Evolutionary conservation across 2,113 vertebrate genomes (phyloP).

Genomic region (Coracopsis vasa): DNA sequence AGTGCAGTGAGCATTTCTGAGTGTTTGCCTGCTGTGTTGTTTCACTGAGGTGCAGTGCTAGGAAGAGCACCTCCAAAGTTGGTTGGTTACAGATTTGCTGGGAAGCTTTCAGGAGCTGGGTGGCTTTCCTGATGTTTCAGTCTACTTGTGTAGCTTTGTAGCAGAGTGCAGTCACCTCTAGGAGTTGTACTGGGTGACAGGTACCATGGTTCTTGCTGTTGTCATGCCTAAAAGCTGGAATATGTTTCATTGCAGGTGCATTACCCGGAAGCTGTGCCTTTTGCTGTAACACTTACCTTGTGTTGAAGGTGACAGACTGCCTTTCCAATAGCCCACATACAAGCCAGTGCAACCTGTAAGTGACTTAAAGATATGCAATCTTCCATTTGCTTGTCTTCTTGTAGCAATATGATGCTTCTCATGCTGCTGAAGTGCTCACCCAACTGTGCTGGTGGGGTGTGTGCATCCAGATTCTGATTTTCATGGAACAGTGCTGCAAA

Average conservation of each 20-base stretch:
- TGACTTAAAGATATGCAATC: background rate
- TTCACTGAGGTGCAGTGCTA: background rate
- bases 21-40: background rate
- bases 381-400: background rate
- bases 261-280: background rate
- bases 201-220: rapidly evolving
- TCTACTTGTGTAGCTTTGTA: background rate
- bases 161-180: background rate
- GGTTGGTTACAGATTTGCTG: background rate
- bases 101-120: background rate
- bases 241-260: rapidly evolving
- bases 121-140: background rate
- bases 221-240: background rate
- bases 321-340: background rate
- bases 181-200: background rate
- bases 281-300: background rate
- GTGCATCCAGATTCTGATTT: background rate
- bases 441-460: rapidly evolving
- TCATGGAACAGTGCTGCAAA: background rate
- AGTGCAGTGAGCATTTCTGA: background rate
- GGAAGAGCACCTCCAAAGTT: background rate
- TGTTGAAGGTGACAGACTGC: background rate
- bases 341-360: background rate
- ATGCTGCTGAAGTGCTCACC: background rate
- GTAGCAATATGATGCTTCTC: background rate